A percentile compares a stretch with the other conserved stretches of the same genome.
These are phyloP conservation scores for Apamea crenata DNA, from an alignment of 2,888 invertebrate genomes.

Conservation along the genomic window DNA sequence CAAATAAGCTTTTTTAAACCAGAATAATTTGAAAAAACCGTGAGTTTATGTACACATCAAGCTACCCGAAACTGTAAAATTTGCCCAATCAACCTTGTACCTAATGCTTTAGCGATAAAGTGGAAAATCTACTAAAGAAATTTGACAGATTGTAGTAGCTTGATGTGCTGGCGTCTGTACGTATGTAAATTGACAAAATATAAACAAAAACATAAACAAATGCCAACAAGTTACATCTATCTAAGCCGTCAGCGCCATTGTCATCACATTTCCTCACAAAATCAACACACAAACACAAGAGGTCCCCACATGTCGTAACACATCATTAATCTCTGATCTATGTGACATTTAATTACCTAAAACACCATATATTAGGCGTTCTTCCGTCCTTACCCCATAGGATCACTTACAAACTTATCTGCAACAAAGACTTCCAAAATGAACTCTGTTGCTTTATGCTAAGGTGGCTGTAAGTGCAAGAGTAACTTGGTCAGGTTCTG, in stretches of 20 bases:
- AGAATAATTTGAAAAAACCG: background rate
- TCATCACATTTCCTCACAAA: slow-evolving; percentile 57
- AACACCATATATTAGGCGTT: slow-evolving; percentile 89
- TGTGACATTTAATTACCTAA: slow-evolving; percentile 91
- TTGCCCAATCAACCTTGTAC: too few species aligned
- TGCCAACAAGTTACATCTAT: slow-evolving; percentile 47
- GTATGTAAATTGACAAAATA: background rate
- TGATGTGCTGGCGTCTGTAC: too few species aligned
- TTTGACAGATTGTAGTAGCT: too few species aligned
- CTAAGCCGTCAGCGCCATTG: slow-evolving; percentile 37
- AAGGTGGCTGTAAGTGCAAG: slow-evolving; percentile 56
- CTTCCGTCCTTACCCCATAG: slow-evolving; percentile 85
- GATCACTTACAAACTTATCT: slow-evolving; percentile 69
- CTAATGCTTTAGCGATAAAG: too few species aligned
- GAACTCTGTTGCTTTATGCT: slow-evolving; percentile 60
- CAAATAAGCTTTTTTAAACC: background rate
- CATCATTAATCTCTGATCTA: slow-evolving; percentile 90
- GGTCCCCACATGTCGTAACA: slow-evolving; percentile 83
- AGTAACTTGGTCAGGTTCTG: slow-evolving; percentile 57
- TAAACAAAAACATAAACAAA: background rate
- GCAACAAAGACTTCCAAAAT: slow-evolving; percentile 39
- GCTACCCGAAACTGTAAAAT: too few species aligned
- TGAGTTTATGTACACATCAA: background rate
- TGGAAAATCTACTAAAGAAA: too few species aligned
- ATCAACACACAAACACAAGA: slow-evolving; percentile 68